Evolutionary conservation across 1,140 invertebrate species (phyloP).

Genomic region (Chelonus insularis): DNA sequence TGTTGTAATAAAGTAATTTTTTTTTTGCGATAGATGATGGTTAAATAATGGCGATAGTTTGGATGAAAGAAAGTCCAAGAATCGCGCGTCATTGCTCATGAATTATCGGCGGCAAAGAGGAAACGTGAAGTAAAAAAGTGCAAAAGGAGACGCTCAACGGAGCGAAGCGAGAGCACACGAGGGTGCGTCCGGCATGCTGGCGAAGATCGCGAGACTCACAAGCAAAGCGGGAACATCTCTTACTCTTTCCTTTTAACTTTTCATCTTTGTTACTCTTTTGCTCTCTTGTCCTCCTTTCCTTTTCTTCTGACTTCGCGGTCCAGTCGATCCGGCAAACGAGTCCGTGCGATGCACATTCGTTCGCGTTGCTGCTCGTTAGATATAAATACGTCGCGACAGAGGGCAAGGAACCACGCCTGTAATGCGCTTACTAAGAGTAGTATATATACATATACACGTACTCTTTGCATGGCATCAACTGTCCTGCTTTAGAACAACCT

Average conservation of each 20-base stretch:
- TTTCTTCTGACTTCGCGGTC: neutral
- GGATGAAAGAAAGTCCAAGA: conserved; percentile 17
- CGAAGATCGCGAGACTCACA: conserved; percentile 17
- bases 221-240: conserved; percentile 6
- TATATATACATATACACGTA: conserved; percentile 13
- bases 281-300: neutral
- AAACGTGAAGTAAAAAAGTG: conserved; percentile 12
- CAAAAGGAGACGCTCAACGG: conserved; percentile 27
- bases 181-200: conserved; percentile 33
- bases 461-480: neutral
- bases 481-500: neutral
- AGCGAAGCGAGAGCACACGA: conserved; percentile 31
- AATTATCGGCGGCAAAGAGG: conserved; percentile 20
- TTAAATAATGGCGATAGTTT: conserved; percentile 5
- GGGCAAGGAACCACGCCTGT: conserved; percentile 41
- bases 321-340: conserved; percentile 24
- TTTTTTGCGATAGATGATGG: too few species aligned
- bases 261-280: neutral
- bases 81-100: conserved; percentile 23
- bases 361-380: conserved; percentile 37
- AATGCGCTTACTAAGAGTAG: conserved; percentile 1
- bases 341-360: conserved; percentile 26
- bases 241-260: neutral
- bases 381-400: conserved; percentile 41
- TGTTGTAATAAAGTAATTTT: too few species aligned